Conservation (phyloP, 2,888 invertebrate genomes). For the Synergus umbraculus region DNA sequence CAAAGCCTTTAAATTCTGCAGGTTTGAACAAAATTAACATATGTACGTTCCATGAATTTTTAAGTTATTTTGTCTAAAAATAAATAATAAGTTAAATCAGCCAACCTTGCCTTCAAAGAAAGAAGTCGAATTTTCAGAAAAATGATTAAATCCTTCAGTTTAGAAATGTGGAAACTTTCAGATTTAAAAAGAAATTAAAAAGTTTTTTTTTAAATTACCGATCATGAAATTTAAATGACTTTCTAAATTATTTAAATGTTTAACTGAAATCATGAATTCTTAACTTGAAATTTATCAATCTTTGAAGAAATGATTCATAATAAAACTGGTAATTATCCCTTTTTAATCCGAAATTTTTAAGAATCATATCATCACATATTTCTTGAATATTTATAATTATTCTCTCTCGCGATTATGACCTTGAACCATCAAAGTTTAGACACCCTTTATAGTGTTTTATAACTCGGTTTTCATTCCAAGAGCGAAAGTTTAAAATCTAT, state of each 20-base stretch:
- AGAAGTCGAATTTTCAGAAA: not conserved
- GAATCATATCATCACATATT: not conserved
- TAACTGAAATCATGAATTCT: too few relatives aligned
- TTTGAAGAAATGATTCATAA: too few relatives aligned
- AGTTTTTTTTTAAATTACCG: too few relatives aligned
- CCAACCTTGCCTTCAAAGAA: not conserved
- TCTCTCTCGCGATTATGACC: not conserved
- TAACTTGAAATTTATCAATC: too few relatives aligned
- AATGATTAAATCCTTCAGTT: not conserved
- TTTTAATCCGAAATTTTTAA: too few relatives aligned
- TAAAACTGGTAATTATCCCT: too few relatives aligned
- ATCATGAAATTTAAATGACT: too few relatives aligned
- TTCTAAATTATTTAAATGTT: too few relatives aligned
- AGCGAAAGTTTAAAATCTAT: slow-evolving; percentile 14
- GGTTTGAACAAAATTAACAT: too few relatives aligned
- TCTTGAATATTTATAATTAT: not conserved
- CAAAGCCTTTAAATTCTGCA: not conserved
- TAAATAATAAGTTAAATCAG: not conserved
- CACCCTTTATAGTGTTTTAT: not conserved
- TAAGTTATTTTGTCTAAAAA: not conserved
- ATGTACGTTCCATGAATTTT: not conserved
- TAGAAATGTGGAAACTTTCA: not conserved
- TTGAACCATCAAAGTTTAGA: not conserved
- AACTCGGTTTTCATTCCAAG: slow-evolving; percentile 12
- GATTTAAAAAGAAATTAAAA: too few relatives aligned